Evolutionary conservation across 2,113 vertebrate genomes (phyloP).

Genomic region (Lipophrys pholis): DNA sequence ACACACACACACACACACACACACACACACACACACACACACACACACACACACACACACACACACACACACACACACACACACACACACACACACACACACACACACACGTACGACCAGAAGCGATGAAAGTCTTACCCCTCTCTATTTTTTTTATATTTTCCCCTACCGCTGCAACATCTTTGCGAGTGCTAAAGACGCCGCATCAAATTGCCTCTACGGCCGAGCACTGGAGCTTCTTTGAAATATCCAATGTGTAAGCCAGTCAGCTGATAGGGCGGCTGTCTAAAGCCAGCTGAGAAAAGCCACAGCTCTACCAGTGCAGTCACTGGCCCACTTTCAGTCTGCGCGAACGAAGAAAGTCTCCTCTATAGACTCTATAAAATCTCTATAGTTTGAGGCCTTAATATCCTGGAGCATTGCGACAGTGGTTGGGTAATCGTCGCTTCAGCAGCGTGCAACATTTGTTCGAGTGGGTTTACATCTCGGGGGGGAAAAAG

Average conservation of each 20-base stretch:
- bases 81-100: conserved; percentile 35
- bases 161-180: conserved; percentile 35
- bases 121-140: conserved; percentile 27
- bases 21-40: conserved; percentile 31
- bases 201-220: conserved; percentile 56
- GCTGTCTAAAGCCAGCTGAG: conserved; percentile 67
- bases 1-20: conserved; percentile 29
- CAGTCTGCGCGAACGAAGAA: conserved; percentile 48
- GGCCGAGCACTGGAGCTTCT: conserved; percentile 31
- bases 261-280: conserved; percentile 61
- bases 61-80: conserved; percentile 32
- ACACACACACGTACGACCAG: conserved; percentile 12
- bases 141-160: background rate
- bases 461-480: conserved; percentile 78
- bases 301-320: conserved; percentile 61
- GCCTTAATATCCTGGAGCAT: conserved; percentile 39
- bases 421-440: conserved; percentile 28
- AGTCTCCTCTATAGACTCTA: conserved; percentile 12
- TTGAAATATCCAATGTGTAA: conserved; percentile 62
- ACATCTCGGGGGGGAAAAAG: conserved; percentile 71
- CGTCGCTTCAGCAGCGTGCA: conserved; percentile 31
- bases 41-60: conserved; percentile 27
- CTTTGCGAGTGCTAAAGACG: conserved; percentile 46
- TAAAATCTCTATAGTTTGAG: conserved; percentile 12
- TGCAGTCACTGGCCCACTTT: conserved; percentile 73